Percentiles rank a stretch among this genome's conserved stretches.
phyloP scores from a whole-genome alignment of 2,797 vertebrate genomes.

The Falco novaeseelandiae region DNA sequence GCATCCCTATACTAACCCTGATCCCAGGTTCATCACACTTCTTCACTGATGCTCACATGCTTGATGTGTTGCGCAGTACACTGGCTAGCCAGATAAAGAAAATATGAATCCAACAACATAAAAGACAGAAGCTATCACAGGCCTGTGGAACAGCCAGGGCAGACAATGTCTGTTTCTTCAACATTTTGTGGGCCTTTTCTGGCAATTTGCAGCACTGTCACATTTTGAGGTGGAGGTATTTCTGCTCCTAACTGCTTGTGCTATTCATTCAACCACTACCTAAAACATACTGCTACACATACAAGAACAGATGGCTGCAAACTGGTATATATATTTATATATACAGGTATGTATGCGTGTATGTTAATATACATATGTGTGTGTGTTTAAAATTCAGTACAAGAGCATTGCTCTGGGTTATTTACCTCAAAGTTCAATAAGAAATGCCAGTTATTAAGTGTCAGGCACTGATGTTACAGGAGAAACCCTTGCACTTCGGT shows the following conservation, averaged over 20 bases:
- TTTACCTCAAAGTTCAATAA: neutral
- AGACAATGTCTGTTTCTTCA: neutral
- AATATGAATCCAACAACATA: neutral
- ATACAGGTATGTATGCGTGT: accelerated
- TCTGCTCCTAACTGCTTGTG: neutral
- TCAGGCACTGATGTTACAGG: neutral
- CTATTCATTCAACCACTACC: neutral
- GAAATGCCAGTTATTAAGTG: neutral
- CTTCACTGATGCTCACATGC: neutral
- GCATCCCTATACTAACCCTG: neutral
- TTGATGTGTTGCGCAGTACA: neutral
- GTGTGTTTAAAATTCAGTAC: neutral
- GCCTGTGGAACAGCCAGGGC: neutral
- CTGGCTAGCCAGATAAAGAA: neutral
- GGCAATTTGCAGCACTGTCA: neutral
- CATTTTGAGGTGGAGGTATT: neutral
- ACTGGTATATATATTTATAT: too few species aligned
- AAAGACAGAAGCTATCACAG: neutral
- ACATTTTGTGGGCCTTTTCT: neutral
- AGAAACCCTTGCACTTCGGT: neutral
- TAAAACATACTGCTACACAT: neutral
- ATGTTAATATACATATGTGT: accelerated
- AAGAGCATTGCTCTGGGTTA: neutral
- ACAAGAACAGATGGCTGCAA: neutral
- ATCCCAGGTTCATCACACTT: neutral